Base-by-base conservation (phyloP, 2,797 vertebrate genomes). In the Galaxias olidus region DNA sequence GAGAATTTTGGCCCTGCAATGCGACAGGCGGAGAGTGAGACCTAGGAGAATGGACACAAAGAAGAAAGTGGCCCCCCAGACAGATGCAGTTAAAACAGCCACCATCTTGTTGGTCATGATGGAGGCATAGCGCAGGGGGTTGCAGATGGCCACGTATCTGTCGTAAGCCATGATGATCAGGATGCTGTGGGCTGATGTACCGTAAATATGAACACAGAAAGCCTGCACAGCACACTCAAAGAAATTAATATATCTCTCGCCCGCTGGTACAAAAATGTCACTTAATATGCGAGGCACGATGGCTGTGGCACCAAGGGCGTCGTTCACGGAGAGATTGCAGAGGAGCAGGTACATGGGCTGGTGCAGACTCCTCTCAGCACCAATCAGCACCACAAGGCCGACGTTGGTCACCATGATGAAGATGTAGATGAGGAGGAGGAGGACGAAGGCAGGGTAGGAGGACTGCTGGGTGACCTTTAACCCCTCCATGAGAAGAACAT, bases 91-190 rank as follows among this genome's bases (percentile, higher is more conserved):
- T 1, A 90, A 67, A 9, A 68, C 90, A 14, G 48, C 46, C 0
- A 93, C 90, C 8, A 77, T 83, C 0, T 79, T 65, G 9, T 79
- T 83, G 0, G 82, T 92, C 9, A 94, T 69, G 10, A 90, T 75
- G 10, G 87, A n/a, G 0, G 73, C 1, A 52, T 94, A 93, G 0
- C 82, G 50, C 61, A 94, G 67, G 0, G 92, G 91, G 15, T 90
- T 76, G 0, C 92, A 94, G 60, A 94, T 86, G 4, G 93, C 92
- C 20, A 94, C 72, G 0, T 93, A 94, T 0, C 89, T 79, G 75
- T 95, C 92, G 0, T 92, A 89, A 0, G 92, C 91, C 93, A 94
- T 93, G 1, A 91, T 88, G 72, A 94, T 82, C 45, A 94, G 82
- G 0, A 92, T 82, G 0, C 83, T 83, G 0, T 92, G 92, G 1